These are phyloP conservation scores for Crotalus tigris DNA, from an alignment of 2,113 vertebrate genomes.

Conservation along the genomic window DNA sequence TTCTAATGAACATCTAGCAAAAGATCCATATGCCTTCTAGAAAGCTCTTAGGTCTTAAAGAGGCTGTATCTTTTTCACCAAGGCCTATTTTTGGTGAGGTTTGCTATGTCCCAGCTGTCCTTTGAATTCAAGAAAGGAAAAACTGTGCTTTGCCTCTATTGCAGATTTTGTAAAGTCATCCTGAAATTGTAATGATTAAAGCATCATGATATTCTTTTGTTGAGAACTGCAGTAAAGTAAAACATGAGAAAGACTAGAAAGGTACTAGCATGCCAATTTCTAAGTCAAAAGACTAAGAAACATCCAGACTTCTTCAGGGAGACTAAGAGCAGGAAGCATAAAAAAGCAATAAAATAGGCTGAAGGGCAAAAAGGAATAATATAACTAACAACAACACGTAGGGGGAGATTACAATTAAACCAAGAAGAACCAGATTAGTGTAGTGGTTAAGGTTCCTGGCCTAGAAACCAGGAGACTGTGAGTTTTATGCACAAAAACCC, in stretches of 20 bases:
- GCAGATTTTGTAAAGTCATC: background rate
- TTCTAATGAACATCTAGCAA: background rate
- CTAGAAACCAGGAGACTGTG: too few species aligned
- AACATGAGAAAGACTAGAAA: background rate
- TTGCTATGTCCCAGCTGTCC: background rate
- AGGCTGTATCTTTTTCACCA: background rate
- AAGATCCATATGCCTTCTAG: background rate
- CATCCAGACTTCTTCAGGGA: background rate
- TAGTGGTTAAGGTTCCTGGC: too few species aligned
- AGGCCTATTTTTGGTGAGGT: background rate
- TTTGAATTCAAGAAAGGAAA: background rate
- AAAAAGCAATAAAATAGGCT: background rate
- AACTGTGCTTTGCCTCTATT: background rate
- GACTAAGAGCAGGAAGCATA: background rate
- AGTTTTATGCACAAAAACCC: too few species aligned
- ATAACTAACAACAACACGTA: background rate
- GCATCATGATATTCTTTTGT: background rate
- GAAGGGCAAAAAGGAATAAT: background rate
- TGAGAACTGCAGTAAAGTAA: background rate
- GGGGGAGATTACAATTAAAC: background rate
- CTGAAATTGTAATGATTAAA: background rate
- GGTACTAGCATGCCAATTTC: background rate
- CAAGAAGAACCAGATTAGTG: too few species aligned
- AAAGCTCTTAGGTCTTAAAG: background rate
- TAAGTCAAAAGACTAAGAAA: background rate